These are phyloP conservation scores for Limnephilus marmoratus DNA, from an alignment of 2,888 invertebrate genomes.

Conservation along the genomic window DNA sequence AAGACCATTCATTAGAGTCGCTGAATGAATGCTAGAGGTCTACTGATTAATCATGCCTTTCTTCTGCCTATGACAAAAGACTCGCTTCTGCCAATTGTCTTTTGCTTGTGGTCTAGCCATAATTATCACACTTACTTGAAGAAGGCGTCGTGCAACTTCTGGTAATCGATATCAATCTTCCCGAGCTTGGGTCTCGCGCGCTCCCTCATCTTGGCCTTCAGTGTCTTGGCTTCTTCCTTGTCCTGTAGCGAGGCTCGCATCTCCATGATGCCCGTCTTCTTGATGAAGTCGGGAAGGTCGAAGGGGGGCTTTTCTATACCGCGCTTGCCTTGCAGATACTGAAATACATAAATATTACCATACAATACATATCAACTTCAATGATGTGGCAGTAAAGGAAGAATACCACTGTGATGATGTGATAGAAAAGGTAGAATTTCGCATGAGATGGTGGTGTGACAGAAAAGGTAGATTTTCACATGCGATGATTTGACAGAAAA, in stretches of 20 bases:
- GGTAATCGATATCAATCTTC: slow-evolving; percentile 99
- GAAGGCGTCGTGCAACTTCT: slow-evolving; percentile 99
- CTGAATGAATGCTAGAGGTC: neutral
- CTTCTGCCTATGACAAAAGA: too few species aligned
- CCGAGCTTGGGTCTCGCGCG: slow-evolving; percentile 97
- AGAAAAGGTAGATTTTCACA: neutral
- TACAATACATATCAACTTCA: too few species aligned
- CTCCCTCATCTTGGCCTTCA: slow-evolving; percentile 98
- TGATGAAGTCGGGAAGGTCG: slow-evolving; percentile 98
- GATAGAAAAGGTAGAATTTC: too few species aligned
- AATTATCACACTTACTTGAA: slow-evolving; percentile 83
- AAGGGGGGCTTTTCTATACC: slow-evolving; percentile 99
- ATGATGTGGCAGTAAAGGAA: neutral
- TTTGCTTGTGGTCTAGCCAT: neutral
- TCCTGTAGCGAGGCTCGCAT: slow-evolving; percentile 99
- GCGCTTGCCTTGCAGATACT: slow-evolving; percentile 95
- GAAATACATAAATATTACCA: slow-evolving; percentile 45
- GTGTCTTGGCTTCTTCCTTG: slow-evolving; percentile 95
- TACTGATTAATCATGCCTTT: neutral
- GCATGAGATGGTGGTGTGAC: neutral
- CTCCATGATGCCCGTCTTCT: slow-evolving; percentile 99
- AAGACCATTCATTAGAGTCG: too few species aligned
- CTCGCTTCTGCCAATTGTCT: too few species aligned
- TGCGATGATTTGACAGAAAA: neutral
- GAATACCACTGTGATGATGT: slow-evolving; percentile 37